phyloP scores from a whole-genome alignment of 2,888 invertebrate species.

The Pristionchus exspectatus region DNA sequence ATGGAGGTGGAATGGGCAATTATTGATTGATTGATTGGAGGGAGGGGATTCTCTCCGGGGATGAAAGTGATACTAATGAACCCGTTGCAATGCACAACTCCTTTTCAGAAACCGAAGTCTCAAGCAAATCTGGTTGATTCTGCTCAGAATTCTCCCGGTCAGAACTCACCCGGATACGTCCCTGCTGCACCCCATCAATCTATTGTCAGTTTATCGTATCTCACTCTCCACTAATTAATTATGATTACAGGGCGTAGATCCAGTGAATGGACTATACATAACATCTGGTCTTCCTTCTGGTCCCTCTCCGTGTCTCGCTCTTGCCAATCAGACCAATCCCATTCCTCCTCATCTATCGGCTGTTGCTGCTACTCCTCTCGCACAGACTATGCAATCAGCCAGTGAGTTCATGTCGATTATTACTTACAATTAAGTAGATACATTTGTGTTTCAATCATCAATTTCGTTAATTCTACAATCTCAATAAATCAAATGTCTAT shows the following conservation, averaged over 20 bases:
- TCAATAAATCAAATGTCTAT: background rate
- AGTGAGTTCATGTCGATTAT: background rate
- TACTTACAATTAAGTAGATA: background rate
- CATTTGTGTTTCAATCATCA: background rate
- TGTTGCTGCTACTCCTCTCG: conserved; percentile 24
- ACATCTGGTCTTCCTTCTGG: conserved; percentile 28
- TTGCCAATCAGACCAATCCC: conserved; percentile 34
- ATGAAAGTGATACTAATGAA: conserved; percentile 16
- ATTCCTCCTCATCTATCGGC: conserved; percentile 40
- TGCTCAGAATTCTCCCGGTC: conserved; percentile 17
- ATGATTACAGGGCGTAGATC: conserved; percentile 42
- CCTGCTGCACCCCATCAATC: conserved; percentile 48
- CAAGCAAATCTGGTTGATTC: background rate
- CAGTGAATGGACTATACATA: conserved; percentile 54
- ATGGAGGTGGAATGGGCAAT: conserved; percentile 39
- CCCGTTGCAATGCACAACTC: conserved; percentile 44
- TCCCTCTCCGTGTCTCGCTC: conserved; percentile 40
- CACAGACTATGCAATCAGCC: background rate
- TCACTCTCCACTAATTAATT: background rate
- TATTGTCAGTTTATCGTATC: conserved; percentile 26
- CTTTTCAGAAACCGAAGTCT: conserved; percentile 44
- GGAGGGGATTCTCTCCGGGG: background rate
- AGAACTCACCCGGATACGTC: conserved; percentile 35
- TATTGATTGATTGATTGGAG: conserved; percentile 1
- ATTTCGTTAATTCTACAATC: background rate